phyloP scores from a whole-genome alignment of 2,888 invertebrate species.

The Perizoma affinitatum region DNA sequence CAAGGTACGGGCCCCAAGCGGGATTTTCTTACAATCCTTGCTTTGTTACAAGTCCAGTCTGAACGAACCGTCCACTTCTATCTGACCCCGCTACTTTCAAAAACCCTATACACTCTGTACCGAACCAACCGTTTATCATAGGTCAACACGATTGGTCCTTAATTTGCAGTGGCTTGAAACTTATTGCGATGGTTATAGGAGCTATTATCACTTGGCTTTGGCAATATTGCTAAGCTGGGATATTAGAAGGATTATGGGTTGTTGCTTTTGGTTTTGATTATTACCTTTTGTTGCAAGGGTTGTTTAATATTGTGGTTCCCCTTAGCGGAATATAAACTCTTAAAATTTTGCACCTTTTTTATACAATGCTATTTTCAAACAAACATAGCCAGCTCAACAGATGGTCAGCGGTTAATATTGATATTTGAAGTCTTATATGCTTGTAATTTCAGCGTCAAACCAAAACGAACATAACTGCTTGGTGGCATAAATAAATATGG shows the following conservation, averaged over 20 bases:
- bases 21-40: conserved; percentile 80
- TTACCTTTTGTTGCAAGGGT: conserved; percentile 33
- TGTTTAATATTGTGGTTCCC: conserved; percentile 23
- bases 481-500: no score
- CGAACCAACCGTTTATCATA: conserved; percentile 37
- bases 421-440: no score
- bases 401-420: no score
- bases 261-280: conserved; percentile 61
- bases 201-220: conserved; percentile 47
- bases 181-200: conserved; percentile 51
- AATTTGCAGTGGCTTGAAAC: conserved; percentile 48
- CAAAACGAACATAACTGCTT: no score
- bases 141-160: conserved; percentile 58
- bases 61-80: conserved; percentile 25
- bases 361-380: no score
- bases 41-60: conserved; percentile 63
- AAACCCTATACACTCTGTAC: conserved; percentile 24
- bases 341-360: no score
- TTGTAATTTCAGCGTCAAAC: no score
- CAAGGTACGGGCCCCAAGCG: conserved; percentile 75
- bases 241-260: conserved; percentile 67
- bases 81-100: conserved; percentile 28
- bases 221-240: conserved; percentile 57
- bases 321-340: conserved; percentile 4
- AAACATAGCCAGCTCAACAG: no score